Evolutionary conservation across 2,888 invertebrate species (phyloP), one percentile per base, ranked within the genome.

Genomic region (Ennomos quercinarius): DNA sequence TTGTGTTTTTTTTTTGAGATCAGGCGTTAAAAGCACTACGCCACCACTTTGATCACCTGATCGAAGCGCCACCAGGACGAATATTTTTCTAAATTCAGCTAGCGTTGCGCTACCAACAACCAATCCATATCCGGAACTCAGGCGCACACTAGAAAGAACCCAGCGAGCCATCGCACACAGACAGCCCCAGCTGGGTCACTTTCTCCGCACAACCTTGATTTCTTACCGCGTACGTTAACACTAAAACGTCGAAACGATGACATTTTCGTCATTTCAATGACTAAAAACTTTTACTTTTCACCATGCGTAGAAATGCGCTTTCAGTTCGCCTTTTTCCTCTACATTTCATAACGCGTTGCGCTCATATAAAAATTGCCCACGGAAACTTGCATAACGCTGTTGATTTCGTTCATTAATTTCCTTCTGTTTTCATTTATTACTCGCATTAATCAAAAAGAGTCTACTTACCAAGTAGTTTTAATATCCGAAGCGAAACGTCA

Each of bases 171-270:
- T 75, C 74, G 71, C 74, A 68, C 71, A 78, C 77, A 75, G 71
- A 68, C 70, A 67, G 72, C 73, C 78, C 66, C 68, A 77, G 80
- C 83, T 86, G 79, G 87, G 89, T 81, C 89, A 91, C 91, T 91
- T 91, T 91, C 91, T 89, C 90, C 76, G 71, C 66, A 78, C 89
- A 88, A 86, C 91, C 91, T 91, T 91, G 91, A 91, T 91, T 90
- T 89, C 88, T 88, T 87, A 78, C 79, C 76, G 68, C 77, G 81
- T 81, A 82, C 87, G 82, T 82, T 82, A 83, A 81, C 86, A 81
- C 77, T 77, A 75, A 74, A 75, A 73, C 76, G 71, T 76, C 77
- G 75, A 81, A 84, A 76, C 70, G 75, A 84, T 82, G 82, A 83
- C 76, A 84, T 86, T 85, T 88, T 86, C 77, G 86, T 83, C 82